Base-by-base conservation (phyloP, 2,888 invertebrate species). In the Oscheius onirici region DNA sequence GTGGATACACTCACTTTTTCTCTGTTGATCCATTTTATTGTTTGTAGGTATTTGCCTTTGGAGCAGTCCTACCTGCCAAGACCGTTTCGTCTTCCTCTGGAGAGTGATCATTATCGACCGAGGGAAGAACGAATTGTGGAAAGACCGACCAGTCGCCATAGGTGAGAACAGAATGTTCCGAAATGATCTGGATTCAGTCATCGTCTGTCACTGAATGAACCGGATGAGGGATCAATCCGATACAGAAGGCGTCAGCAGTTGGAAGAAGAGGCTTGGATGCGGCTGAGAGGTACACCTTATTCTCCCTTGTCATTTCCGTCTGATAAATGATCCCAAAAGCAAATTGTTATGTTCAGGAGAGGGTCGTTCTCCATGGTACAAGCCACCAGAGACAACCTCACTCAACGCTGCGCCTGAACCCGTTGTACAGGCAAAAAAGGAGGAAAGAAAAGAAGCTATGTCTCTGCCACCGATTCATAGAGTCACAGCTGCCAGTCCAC, bases 31-130 rank as follows among this genome's bases (percentile, higher is more conserved):
- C 17, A 63, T 22, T 55, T 26, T n/a, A 63, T 26, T 52, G 54
- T 26, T 22, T 75, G 49, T 51, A 72, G 81, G 41, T 87, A 87
- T 71, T 72, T 85, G 17, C 82, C 85, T 15, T 73, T 87, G 61
- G 87, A 87, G 73, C 78, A 83, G 58, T 80, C 82, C 11, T 87
- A 88, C 73, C 76, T 87, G 13, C 85, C 87, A 10, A 69, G 69
- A 71, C 84, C 69, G 61, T 87, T 73, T 77, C 72, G 79, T 68
- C 65, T 77, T 51, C 80, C 77, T 11, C 41, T 80, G 70, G 80
- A 80, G 63, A 80, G 80, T 69, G 80, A 80, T 54, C 78, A 72
- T 51, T 78, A 75, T 61, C 77, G 80, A 13, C 72, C 71, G 24
- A 74, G 76, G 57, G 63, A 61, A 44, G 63, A 63, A 22, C 51